Evolutionary conservation across 2,113 vertebrate species (phyloP), one percentile per base, ranked within the genome.

Genomic region (Camelus dromedarius): DNA sequence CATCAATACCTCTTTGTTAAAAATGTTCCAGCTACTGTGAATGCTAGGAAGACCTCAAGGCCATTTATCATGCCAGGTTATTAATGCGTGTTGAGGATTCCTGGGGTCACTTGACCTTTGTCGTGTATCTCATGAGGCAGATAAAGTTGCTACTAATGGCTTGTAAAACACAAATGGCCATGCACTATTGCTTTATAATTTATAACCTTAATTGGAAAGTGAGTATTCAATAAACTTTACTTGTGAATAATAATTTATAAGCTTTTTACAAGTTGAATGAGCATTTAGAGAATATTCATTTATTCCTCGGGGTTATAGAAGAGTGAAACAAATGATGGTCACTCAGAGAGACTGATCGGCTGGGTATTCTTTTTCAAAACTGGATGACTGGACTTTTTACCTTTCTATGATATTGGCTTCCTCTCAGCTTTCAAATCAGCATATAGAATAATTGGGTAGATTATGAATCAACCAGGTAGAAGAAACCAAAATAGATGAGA

Each of bases 201-300:
- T 96, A 95, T 64, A 89, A 82, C 5, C 73, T 73, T 87, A 79
- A 96, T 30, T 96, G n/a, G 62, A 93, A 95, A 93, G 66, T 84
- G 48, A 80, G 26, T 76, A 70, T 84, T 94, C 66, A 83, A 85
- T 96, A 95, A 96, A 92, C 35, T 75, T 96, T 92, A 96, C 91
- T 84, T 92, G 66, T 92, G 52, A 87, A 88, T 77, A 84, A 76
- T 92, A 80, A 95, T 86, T 94, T 93, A 22, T 22, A 56, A 76
- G n/a, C 48, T 48, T 94, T 96, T 95, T 93, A 93, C 32, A 91
- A 87, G 77, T 88, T 87, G 88, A 12, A 12, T 93, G 35, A 72
- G 32, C 35, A n/a, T 85, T 81, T 86, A 32, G 48, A 96, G 26
- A 60, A 32, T 32, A 67, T 50, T 82, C 58, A 42, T 32, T 90